These are phyloP conservation scores for Furnarius figulus DNA, from an alignment of 2,113 vertebrate species.

Conservation along the genomic window DNA sequence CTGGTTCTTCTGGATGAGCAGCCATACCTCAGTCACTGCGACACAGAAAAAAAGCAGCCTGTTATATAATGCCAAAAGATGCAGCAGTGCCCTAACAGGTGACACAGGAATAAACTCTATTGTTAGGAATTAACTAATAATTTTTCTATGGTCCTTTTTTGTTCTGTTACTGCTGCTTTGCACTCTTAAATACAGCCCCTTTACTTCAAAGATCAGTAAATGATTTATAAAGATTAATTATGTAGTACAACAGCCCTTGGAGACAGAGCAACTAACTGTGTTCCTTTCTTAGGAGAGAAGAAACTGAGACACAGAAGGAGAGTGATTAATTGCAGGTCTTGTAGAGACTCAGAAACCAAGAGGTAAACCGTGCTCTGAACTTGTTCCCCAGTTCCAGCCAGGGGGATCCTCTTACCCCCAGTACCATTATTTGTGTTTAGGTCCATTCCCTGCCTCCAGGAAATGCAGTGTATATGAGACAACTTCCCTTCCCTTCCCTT, in stretches of 20 bases:
- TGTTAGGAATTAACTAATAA: neutral
- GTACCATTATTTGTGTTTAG: neutral
- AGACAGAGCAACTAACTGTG: constrained; percentile 4
- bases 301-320: constrained; percentile 28
- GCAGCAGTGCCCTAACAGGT: neutral
- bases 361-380: neutral
- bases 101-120: neutral
- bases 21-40: constrained; percentile 22
- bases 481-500: too few relatives aligned
- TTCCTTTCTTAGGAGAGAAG: neutral
- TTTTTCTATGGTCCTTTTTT: neutral
- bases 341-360: neutral
- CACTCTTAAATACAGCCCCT: constrained; percentile 11
- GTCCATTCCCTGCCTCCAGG: neutral
- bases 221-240: constrained; percentile 68
- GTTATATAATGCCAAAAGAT: neutral
- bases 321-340: constrained; percentile 41
- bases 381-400: neutral
- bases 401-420: neutral
- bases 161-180: constrained; percentile 12
- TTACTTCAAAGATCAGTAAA: constrained; percentile 48
- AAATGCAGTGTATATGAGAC: constrained; percentile 1
- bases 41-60: neutral
- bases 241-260: constrained; percentile 40
- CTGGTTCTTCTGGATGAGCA: neutral